Conservation (phyloP, 1,140 invertebrate genomes). For the Calliopsis andreniformis region DNA sequence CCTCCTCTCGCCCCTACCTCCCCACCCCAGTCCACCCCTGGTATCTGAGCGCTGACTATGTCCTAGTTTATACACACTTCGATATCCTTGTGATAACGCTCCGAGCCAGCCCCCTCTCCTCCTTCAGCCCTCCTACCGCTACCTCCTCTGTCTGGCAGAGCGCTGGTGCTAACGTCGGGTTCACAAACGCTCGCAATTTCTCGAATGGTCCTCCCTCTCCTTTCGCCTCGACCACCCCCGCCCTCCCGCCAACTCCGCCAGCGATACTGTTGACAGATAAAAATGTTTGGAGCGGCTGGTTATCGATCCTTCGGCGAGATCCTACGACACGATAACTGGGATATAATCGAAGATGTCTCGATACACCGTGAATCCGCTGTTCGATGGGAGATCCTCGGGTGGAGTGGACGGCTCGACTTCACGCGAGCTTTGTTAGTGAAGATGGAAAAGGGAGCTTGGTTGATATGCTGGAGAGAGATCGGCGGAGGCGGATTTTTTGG, state of each 20-base stretch:
- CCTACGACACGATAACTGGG: conserved; percentile 3
- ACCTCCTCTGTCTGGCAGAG: too few species aligned
- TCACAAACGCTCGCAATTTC: conserved; percentile 48
- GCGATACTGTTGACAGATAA: conserved; percentile 54
- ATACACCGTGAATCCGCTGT: conserved; percentile 19
- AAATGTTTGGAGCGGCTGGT: conserved; percentile 34
- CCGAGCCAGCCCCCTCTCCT: neutral
- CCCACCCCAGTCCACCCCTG: conserved; percentile 8
- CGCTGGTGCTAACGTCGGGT: conserved; percentile 48
- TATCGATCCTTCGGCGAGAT: conserved; percentile 45
- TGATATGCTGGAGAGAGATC: too few species aligned
- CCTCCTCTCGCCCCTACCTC: conserved; percentile 41
- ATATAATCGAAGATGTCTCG: conserved; percentile 48
- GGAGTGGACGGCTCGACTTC: too few species aligned
- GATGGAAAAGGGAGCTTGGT: too few species aligned
- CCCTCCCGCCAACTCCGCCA: neutral
- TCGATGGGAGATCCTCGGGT: neutral
- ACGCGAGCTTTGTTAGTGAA: too few species aligned
- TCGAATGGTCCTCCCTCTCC: conserved; percentile 32
- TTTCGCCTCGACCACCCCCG: neutral
- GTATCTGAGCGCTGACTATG: conserved; percentile 56
- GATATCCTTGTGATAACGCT: conserved; percentile 72
- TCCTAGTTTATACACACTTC: conserved; percentile 71
- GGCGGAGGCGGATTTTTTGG: too few species aligned
- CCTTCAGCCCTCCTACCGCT: too few species aligned